These are phyloP conservation scores for Gastrophysa polygoni DNA, from an alignment of 2,888 invertebrate species.

Conservation along the genomic window DNA sequence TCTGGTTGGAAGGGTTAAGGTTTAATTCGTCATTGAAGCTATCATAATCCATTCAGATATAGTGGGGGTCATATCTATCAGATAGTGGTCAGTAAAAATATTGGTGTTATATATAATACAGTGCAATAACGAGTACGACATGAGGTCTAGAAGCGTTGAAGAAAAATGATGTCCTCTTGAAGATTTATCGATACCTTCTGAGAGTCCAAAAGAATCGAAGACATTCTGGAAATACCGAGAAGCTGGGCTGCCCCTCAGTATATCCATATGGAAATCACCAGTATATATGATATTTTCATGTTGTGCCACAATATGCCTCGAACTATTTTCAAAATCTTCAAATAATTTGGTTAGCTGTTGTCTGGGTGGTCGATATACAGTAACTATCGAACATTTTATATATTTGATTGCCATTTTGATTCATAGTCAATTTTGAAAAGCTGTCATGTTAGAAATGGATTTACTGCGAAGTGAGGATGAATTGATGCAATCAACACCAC, in stretches of 20 bases:
- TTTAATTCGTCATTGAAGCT: not conserved
- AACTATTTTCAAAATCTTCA: no score
- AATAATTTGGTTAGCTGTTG: no score
- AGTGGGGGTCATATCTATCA: not conserved
- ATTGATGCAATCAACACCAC: no score
- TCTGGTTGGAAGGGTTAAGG: not conserved
- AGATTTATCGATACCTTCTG: not conserved
- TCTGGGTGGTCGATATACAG: no score
- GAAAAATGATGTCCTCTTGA: not conserved
- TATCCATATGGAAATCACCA: not conserved
- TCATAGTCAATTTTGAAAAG: no score
- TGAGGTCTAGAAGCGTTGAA: not conserved
- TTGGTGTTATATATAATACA: not conserved
- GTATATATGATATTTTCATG: constrained; percentile 2
- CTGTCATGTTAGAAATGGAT: no score
- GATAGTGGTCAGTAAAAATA: not conserved
- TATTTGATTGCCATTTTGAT: no score
- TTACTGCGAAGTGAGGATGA: no score
- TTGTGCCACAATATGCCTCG: no score
- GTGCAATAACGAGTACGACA: not conserved
- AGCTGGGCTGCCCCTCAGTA: not conserved
- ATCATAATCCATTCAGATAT: not conserved
- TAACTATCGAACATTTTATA: no score
- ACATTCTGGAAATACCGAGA: not conserved
- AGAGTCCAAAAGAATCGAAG: not conserved